Evolutionary conservation across 2,888 invertebrate species (phyloP), one percentile per base, ranked within the genome.

Genomic region (Hecatera dysodea): DNA sequence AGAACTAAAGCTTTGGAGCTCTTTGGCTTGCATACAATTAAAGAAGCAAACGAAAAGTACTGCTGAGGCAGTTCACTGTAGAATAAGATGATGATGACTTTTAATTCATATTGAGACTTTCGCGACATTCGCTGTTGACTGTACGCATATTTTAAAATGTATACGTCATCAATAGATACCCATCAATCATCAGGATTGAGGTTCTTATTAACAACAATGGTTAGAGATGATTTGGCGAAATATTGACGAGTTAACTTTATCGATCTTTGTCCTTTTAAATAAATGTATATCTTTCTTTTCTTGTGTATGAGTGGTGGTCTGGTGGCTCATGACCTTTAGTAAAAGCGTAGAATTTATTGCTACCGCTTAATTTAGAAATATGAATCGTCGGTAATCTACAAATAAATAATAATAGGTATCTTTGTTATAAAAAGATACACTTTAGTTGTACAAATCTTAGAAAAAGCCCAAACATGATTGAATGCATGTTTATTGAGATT

Each of bases 121-220:
- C 17, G 44, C 19, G 17, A 19, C 4, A 22, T 22, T 22, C 19
- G 24, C 8, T 36, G 24, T 7, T 44, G 24, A 36, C 77, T 22
- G 63, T 70, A 72, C 48, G 17, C 46, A 63, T 72, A n/a, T 61
- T 46, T 46, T 27, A 73, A 72, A 73, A 72, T 29, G 46, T 61
- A 44, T 77, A 75, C 71, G 82, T 83, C 82, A 83, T 72, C 78
- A 70, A 69, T 19, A 75, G 80, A 83, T 83, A 73, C n/a, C 1
- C 72, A 85, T 83, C 83, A 73, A 63, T 78, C 62, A 82, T 83
- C 78, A 73, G 62, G 60, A 65, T 77, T 71, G 65, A 65, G 70
- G 63, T 39, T 64, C 56, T 19, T 78, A 67, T 68, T 76, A 67
- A 63, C 65, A 83, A 82, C 80, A 85, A 83, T 85, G 71, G 68